Conservation (phyloP, 1,140 invertebrate species). For the Homarus americanus region DNA sequence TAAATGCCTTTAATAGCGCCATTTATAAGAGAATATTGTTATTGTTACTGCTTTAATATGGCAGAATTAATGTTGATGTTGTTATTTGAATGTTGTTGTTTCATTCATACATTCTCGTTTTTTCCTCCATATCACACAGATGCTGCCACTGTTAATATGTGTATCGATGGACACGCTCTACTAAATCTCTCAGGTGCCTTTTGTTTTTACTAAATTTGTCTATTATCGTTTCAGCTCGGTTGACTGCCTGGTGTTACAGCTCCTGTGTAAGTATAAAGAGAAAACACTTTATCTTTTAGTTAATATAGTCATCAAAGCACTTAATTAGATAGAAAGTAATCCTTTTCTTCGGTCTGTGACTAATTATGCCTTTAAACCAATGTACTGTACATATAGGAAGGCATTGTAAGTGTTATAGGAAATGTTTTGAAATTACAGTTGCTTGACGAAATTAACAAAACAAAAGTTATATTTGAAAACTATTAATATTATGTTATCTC, state of each 20-base stretch:
- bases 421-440: too few species aligned
- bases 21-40: conserved; percentile 44
- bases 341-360: too few species aligned
- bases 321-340: too few species aligned
- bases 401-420: too few species aligned
- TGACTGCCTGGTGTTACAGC: too few species aligned
- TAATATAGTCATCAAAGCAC: too few species aligned
- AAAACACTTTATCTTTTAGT: too few species aligned
- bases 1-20: neutral
- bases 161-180: neutral
- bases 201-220: neutral
- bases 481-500: too few species aligned
- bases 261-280: neutral
- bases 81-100: conserved; percentile 41
- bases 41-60: conserved; percentile 49
- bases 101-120: conserved; percentile 17
- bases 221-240: neutral
- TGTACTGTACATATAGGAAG: too few species aligned
- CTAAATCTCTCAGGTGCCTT: neutral
- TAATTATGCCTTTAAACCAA: too few species aligned
- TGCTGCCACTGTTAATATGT: neutral
- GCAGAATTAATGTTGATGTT: conserved; percentile 26
- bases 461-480: too few species aligned
- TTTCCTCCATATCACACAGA: neutral
- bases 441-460: too few species aligned